Evolutionary conservation across 2,797 vertebrate genomes (phyloP), one percentile per base, ranked within the genome.

Genomic region (Pipistrellus kuhlii): DNA sequence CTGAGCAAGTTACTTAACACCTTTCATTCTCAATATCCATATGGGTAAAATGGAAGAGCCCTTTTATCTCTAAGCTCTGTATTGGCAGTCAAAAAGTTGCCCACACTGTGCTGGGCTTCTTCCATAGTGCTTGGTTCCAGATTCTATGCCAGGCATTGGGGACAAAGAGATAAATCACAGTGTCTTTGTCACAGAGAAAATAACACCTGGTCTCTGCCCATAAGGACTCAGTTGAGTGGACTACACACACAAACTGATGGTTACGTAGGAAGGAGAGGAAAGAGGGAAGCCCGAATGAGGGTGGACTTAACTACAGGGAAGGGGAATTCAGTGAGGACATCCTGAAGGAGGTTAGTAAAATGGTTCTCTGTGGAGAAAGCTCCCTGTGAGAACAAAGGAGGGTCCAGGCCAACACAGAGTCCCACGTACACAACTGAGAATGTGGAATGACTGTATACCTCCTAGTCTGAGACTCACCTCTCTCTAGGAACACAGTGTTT

Each of bases 171-270:
- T 44, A 77, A 86, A 55, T 27, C 20, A 51, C 20, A 91, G 53
- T 81, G 38, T 62, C 38, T 62, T 59, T 62, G 57, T n/a, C 57
- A 89, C n/a, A 84, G 53, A 84, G 71, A 30, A 85, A 93, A 76
- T 18, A 30, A 46, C 11, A 87, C 48, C 25, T 23, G 23, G 25
- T 66, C 21, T 76, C 48, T 69, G 35, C 73, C 35, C 23, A 18
- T 27, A 59, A 91, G 44, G 44, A 95, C 14, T 77, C 68, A 62
- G 66, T 3, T 21, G 15, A 64, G 1, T 57, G 15, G 55, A 81
- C 35, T 85, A 72, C n/a, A 53, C 8, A 88, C 59, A 71, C 15
- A 46, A 69, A 85, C 10, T 17, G 20, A 59, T 46, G 13, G 30
- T 18, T 77, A 41, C 32, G 15, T 6, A n/a, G 48, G 35, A 69